Evolutionary conservation across 2,797 vertebrate genomes (phyloP), one percentile per base, ranked within the genome.

Genomic region (Morus bassanus): DNA sequence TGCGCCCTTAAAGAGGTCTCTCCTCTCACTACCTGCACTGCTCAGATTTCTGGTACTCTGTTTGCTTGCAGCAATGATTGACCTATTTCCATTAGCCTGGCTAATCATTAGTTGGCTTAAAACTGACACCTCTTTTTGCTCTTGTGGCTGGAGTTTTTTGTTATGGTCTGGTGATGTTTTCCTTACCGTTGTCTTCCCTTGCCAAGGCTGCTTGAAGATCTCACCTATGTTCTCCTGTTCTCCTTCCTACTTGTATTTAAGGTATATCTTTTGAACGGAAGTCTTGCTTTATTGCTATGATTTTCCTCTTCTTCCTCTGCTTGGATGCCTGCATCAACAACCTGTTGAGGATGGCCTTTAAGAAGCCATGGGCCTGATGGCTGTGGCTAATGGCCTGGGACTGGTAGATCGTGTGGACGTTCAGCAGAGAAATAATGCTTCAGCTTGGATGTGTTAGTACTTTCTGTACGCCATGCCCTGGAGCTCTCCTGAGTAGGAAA

Each of bases 31-130:
- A 35, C 89, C 85, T 90, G 94, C 64, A 9, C 95, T 61, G 92
- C 96, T 97, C 83, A 61, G 89, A 85, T 91, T 97, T 86, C 96
- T 96, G 91, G 48, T 90, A 37, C 91, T 93, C 96, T 91, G 65
- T 83, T 87, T 93, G 95, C 88, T 96, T 48, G 75, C 86, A 97
- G 96, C 95, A 93, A 77, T 97, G 97, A 92, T 94, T 97, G 96
- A 97, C 96, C 94, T 78, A 72, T 93, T 97, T 94, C 93, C 87
- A 91, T 96, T 91, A 85, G 85, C 54, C 85, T 96, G 87, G 94
- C 95, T 94, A 96, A 96, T 95, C 73, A 93, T 96, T 97, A 96
- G 88, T 84, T 93, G 74, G 64, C 89, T 95, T 93, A 88, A 96
- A 93, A 95, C 60, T 93, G 87, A 85, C 81, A 39, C 76, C 85